Evolutionary conservation across 2,113 vertebrate species (phyloP), one percentile per base, ranked within the genome.

Genomic region (Oncorhynchus tshawytscha): DNA sequence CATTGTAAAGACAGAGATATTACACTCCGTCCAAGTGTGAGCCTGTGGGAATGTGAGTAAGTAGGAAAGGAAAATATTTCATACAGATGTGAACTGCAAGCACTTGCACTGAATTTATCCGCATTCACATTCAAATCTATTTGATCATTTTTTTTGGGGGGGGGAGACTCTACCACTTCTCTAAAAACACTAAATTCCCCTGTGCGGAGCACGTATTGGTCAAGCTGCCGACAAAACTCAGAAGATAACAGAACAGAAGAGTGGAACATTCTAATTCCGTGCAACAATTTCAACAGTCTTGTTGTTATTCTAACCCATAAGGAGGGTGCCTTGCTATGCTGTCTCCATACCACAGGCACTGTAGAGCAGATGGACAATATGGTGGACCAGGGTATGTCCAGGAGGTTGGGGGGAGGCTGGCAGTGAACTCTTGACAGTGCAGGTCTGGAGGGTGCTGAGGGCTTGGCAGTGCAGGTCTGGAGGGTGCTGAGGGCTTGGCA

Each of bases 301-400:
- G 22, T 18, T 18, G 4, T 4, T 60, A 6, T 5, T 60, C 20
- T n/a, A 70, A 70, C 66, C 51, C 76, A 77, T 27, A 31, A 22
- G 79, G 54, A 54, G 76, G 9, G 24, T 62, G 72, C 71, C 86
- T 85, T 84, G 73, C 77, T 79, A 87, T 89, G 84, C 78, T 64
- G 2, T 31, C 71, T 74, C 74, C 64, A 13, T 77, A 76, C 79
- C 72, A 78, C 69, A 62, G 70, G 72, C 74, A 81, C 81, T 87
- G 72, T 85, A 78, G 54, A 73, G 82, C 88, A 90, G 85, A 89
- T 91, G 91, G 89, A 81, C 83, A 85, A 79, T 83, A 87, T 81
- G 84, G 82, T 78, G 75, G 78, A 70, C 74, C 79, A 34, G 79
- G 68, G 64, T 82, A 71, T 62, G 67, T 73, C 84, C 74, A 81